Evolutionary conservation across 2,888 invertebrate genomes (phyloP).

Genomic region (Nephrotoma flavescens): DNA sequence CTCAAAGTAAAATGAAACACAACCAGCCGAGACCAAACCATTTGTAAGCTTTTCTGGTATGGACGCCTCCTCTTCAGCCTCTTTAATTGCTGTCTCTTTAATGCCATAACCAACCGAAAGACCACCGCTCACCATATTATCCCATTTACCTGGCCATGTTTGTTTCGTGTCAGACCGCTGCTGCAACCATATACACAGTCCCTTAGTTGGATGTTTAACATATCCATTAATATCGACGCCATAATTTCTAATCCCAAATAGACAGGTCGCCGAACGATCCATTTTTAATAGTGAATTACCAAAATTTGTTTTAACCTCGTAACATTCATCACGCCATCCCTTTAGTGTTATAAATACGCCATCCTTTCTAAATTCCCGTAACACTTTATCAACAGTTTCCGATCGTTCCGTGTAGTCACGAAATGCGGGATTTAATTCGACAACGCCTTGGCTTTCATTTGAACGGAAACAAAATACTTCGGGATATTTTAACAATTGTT

Average conservation of each 20-base stretch:
- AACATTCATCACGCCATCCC: conserved; percentile 93
- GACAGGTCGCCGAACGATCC: conserved; percentile 85
- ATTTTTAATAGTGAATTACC: conserved; percentile 48
- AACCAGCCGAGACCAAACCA: conserved; percentile 32
- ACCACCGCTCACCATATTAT: conserved; percentile 92
- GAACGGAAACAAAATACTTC: conserved; percentile 45
- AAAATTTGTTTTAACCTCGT: conserved; percentile 64
- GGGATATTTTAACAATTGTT: conserved; percentile 64
- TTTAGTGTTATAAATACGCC: conserved; percentile 65
- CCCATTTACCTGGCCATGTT: conserved; percentile 87
- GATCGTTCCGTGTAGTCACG: conserved; percentile 73
- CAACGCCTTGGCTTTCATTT: conserved; percentile 47
- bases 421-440: conserved; percentile 76
- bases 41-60: conserved; percentile 65
- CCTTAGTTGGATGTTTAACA: conserved; percentile 67
- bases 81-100: conserved; percentile 80
- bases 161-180: conserved; percentile 81
- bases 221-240: conserved; percentile 93
- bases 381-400: conserved; percentile 58
- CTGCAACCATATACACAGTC: conserved; percentile 85
- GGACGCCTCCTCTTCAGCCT: conserved; percentile 89
- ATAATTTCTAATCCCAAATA: conserved; percentile 88
- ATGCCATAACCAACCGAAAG: conserved; percentile 78
- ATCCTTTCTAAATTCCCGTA: conserved; percentile 58
- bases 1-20: conserved; percentile 61